Percentiles rank a stretch among this genome's conserved stretches.
Conservation (phyloP, 2,888 invertebrate genomes). For the Oscheius sp. region DNA sequence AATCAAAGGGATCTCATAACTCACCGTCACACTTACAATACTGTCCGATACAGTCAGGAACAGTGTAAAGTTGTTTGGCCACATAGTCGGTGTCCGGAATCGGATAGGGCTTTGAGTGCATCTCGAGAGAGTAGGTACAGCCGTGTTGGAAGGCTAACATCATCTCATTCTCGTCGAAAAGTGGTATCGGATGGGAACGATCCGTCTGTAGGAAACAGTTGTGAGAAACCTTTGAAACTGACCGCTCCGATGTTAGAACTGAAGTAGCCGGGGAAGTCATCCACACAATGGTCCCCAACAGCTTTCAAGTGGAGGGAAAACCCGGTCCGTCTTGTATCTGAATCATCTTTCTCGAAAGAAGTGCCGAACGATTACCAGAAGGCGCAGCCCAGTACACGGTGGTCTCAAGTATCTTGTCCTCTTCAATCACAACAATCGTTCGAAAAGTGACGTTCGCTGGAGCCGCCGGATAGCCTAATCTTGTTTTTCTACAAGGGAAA, state of each 20-base stretch:
- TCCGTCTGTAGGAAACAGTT: conserved; percentile 42
- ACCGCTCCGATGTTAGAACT: conserved; percentile 55
- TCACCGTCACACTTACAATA: conserved; percentile 57
- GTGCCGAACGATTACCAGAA: conserved; percentile 34
- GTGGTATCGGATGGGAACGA: conserved; percentile 53
- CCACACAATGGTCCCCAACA: conserved; percentile 48
- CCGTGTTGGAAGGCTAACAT: conserved; percentile 50
- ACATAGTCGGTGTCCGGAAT: conserved; percentile 50
- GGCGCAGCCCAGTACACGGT: conserved; percentile 55
- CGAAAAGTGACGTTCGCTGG: conserved; percentile 52
- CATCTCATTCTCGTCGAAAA: conserved; percentile 41
- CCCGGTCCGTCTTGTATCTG: conserved; percentile 55
- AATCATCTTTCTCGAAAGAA: not conserved
- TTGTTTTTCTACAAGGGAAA: not conserved
- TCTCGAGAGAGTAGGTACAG: conserved; percentile 53
- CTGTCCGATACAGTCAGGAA: conserved; percentile 59
- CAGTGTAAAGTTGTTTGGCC: conserved; percentile 45
- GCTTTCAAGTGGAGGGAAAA: conserved; percentile 59
- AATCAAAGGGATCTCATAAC: not conserved
- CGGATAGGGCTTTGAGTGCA: conserved; percentile 64
- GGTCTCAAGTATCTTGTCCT: conserved; percentile 58
- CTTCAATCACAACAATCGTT: conserved; percentile 55
- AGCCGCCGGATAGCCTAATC: conserved; percentile 56
- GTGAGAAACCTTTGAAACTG: conserved; percentile 1
- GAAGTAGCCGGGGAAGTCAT: conserved; percentile 61